A percentile compares a stretch with the other conserved stretches of the same genome.
Evolutionary conservation across 2,888 invertebrate genomes (phyloP).

Genomic region (Ptychoptera albimana): DNA sequence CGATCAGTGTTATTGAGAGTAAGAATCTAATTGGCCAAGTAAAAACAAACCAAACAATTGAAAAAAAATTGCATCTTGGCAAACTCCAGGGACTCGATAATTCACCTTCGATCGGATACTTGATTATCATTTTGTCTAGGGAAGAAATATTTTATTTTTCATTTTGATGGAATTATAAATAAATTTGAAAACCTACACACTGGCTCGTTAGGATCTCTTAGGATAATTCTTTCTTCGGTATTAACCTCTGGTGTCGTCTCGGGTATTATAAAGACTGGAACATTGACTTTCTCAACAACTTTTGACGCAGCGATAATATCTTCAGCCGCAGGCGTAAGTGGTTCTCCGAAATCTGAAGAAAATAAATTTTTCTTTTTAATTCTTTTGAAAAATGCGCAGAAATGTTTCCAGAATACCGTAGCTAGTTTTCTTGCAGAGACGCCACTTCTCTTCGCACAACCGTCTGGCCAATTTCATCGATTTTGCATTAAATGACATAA

Average conservation of each 20-base stretch:
- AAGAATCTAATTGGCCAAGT: conserved; percentile 55
- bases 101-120: background rate
- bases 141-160: background rate
- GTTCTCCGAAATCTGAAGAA: no score
- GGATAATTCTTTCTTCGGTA: no score
- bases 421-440: background rate
- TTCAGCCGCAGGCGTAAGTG: no score
- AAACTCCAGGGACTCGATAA: conserved; percentile 31
- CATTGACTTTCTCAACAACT: no score
- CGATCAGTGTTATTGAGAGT: conserved; percentile 53
- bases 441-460: conserved; percentile 1
- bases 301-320: no score
- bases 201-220: no score
- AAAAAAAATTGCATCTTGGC: conserved; percentile 23
- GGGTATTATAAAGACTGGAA: no score
- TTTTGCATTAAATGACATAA: background rate
- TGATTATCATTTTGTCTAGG: background rate
- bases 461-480: background rate
- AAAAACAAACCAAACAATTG: conserved; percentile 44
- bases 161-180: no score
- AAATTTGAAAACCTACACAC: no score
- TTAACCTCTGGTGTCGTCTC: no score
- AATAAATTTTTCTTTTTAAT: background rate
- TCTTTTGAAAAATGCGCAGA: background rate
- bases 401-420: background rate